Percentiles rank a stretch among this genome's conserved stretches.
phyloP scores from a whole-genome alignment of 2,888 invertebrate genomes.

The Drosophila acutilabella region DNA sequence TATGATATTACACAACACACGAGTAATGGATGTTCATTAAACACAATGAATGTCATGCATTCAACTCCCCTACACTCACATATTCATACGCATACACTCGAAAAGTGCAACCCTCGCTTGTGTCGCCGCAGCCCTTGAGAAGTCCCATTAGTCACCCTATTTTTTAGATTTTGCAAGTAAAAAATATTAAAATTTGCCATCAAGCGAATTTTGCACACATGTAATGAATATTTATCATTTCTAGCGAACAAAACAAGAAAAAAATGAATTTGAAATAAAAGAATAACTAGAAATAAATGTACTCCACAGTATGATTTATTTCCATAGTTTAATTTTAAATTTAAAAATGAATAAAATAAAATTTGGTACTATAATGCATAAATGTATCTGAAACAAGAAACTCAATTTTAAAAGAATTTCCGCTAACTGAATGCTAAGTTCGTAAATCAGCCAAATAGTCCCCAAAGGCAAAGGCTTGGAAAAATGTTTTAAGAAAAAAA shows the following conservation, averaged over 20 bases:
- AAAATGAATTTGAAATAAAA: background rate
- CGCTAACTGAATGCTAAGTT: conserved; percentile 39
- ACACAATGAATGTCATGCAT: conserved; percentile 79
- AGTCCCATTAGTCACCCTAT: conserved; percentile 59
- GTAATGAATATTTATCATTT: conserved; percentile 76
- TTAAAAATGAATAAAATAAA: background rate
- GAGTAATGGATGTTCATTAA: conserved; percentile 80
- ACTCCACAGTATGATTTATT: too few species aligned
- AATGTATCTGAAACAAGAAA: background rate
- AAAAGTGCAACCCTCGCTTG: conserved; percentile 57
- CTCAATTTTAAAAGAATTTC: conserved; percentile 14
- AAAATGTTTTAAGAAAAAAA: conserved; percentile 18
- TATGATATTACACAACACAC: conserved; percentile 74
- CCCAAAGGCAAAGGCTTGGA: conserved; percentile 4
- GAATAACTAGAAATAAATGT: background rate
- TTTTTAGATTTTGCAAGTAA: conserved; percentile 59
- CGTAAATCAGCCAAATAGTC: conserved; percentile 58
- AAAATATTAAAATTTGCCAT: conserved; percentile 72
- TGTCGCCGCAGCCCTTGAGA: conserved; percentile 24
- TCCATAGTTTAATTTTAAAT: too few species aligned
- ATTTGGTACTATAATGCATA: background rate
- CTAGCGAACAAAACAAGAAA: conserved; percentile 26
- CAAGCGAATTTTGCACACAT: conserved; percentile 65
- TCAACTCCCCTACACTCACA: conserved; percentile 45
- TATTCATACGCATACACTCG: conserved; percentile 9